Conservation (phyloP, 2,797 vertebrate genomes). For the Poecilia gillii region DNA sequence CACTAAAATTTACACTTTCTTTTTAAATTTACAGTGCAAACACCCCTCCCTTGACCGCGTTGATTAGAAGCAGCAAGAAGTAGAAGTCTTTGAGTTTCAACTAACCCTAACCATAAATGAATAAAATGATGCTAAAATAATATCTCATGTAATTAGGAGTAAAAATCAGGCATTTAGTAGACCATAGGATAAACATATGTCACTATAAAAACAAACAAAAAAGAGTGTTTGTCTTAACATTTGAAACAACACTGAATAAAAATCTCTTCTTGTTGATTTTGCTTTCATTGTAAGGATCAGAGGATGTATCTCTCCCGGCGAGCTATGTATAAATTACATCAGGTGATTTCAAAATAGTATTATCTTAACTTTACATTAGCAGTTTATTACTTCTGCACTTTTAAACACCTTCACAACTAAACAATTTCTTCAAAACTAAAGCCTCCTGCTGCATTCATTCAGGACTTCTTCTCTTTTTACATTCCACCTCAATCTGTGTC, state of each 20-base stretch:
- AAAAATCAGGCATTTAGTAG: background rate
- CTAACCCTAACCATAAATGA: background rate
- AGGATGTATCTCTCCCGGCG: background rate
- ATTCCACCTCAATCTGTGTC: background rate
- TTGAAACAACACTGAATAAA: background rate
- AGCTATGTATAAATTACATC: background rate
- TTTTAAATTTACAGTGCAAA: background rate
- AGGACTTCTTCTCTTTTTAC: background rate
- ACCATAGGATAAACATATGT: background rate
- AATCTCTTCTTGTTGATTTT: background rate
- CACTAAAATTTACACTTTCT: constrained; percentile 13
- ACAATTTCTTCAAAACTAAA: background rate
- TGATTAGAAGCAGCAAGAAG: background rate
- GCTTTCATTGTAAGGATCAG: background rate
- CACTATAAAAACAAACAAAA: background rate
- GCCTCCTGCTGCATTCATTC: background rate
- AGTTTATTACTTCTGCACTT: background rate
- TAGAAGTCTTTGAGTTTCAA: background rate
- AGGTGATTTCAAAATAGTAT: background rate
- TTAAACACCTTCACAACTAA: background rate
- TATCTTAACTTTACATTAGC: background rate
- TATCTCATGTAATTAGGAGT: background rate
- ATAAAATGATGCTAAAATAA: background rate
- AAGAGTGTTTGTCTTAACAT: background rate
- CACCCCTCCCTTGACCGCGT: background rate